Conservation (phyloP, 1,140 invertebrate genomes). For the Conopomorpha cramerella region DNA sequence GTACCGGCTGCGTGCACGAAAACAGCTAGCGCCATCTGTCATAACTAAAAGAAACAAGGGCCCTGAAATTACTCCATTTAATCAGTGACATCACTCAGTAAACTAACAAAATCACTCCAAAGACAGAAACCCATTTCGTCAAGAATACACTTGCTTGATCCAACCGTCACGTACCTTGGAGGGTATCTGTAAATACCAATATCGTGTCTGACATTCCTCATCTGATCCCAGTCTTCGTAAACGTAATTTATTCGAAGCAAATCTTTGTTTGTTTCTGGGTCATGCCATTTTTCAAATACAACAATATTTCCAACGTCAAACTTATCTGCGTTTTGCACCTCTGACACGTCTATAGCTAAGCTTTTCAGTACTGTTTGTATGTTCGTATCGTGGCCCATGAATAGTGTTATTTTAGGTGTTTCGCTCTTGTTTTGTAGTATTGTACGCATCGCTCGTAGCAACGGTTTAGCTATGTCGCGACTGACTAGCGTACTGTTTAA, state of each 20-base stretch:
- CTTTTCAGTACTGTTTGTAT: not conserved
- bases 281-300: not conserved
- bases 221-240: not conserved
- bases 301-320: not conserved
- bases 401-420: not conserved
- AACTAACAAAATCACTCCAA: not conserved
- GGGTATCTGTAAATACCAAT: not conserved
- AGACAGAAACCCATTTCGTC: not conserved
- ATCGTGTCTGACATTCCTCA: too few species aligned
- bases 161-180: not conserved
- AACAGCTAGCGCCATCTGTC: too few species aligned
- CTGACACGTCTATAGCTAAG: not conserved
- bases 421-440: not conserved
- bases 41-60: too few species aligned
- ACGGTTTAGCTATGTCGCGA: not conserved
- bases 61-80: too few species aligned
- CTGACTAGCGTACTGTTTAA: not conserved
- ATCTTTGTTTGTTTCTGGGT: not conserved
- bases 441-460: too few species aligned
- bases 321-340: not conserved
- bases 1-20: too few species aligned
- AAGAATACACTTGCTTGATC: not conserved
- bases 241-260: not conserved
- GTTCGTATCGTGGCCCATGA: not conserved
- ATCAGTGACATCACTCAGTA: too few species aligned